Evolutionary conservation across 2,797 vertebrate genomes (phyloP).

Genomic region (Rhynchonycteris naso): DNA sequence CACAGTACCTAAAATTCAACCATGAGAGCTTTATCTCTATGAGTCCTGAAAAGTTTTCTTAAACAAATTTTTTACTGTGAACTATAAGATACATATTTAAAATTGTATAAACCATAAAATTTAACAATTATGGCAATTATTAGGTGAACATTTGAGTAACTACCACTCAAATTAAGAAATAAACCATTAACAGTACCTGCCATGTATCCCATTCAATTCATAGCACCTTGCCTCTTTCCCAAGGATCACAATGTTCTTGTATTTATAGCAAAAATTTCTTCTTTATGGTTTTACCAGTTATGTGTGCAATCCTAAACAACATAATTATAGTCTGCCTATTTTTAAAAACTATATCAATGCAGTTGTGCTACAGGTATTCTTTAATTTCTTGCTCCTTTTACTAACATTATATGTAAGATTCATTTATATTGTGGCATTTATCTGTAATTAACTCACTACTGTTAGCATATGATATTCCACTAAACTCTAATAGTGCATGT

Average conservation of each 20-base stretch:
- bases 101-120: background rate
- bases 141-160: slow-evolving; percentile 13
- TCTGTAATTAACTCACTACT: background rate
- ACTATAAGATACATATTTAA: slow-evolving; percentile 20
- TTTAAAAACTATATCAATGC: background rate
- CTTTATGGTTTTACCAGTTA: slow-evolving; percentile 4
- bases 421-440: background rate
- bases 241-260: background rate
- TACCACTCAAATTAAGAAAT: background rate
- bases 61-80: background rate
- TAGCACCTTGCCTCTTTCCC: background rate
- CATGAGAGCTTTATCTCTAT: slow-evolving; percentile 5
- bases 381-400: slow-evolving; percentile 28
- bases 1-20: background rate
- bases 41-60: background rate
- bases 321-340: slow-evolving; percentile 3
- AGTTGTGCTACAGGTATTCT: background rate
- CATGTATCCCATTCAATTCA: background rate
- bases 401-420: background rate
- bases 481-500: background rate
- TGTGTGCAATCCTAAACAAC: slow-evolving; percentile 7
- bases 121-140: slow-evolving; percentile 21
- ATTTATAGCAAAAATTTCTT: background rate
- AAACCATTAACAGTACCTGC: background rate
- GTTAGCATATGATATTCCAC: background rate